A percentile compares a stretch with the other conserved stretches of the same genome.
Conservation (phyloP, 1,140 invertebrate genomes). For the Drosophila mauritiana region DNA sequence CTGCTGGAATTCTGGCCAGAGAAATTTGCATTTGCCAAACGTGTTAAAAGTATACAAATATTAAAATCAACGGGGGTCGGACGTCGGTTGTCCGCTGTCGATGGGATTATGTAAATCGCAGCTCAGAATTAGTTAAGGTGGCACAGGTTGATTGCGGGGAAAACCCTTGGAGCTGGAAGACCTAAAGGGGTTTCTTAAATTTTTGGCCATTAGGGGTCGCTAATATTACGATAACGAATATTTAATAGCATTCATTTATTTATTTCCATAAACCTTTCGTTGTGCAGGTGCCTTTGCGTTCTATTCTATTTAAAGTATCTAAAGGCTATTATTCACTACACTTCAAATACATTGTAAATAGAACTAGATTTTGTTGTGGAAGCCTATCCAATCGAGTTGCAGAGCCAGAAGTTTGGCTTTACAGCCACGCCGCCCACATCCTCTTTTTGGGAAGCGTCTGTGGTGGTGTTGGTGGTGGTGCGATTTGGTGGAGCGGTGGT, state of each 20-base stretch:
- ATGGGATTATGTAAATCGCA: slow-evolving; percentile 67
- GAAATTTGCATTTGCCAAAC: slow-evolving; percentile 44
- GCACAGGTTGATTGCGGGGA: slow-evolving; percentile 2
- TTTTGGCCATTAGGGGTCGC: not conserved
- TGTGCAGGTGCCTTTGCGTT: too few relatives aligned
- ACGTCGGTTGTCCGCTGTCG: slow-evolving; percentile 40
- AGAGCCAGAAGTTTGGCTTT: slow-evolving; percentile 13
- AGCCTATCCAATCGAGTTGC: not conserved
- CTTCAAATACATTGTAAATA: not conserved
- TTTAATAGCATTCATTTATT: too few relatives aligned
- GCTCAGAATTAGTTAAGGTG: slow-evolving; percentile 34
- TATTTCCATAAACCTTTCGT: too few relatives aligned
- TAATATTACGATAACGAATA: too few relatives aligned
- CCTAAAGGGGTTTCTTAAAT: not conserved
- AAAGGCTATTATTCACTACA: not conserved
- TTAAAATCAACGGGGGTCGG: slow-evolving; percentile 10
- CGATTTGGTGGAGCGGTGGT: not conserved
- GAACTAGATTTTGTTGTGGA: not conserved
- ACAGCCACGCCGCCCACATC: slow-evolving; percentile 55
- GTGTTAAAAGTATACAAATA: slow-evolving; percentile 58
- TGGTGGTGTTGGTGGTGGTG: not conserved
- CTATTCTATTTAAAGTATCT: too few relatives aligned
- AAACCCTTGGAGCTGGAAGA: slow-evolving; percentile 1
- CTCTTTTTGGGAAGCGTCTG: slow-evolving; percentile 18
- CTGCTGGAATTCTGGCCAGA: slow-evolving; percentile 32